Evolutionary conservation across 2,888 invertebrate genomes (phyloP), one percentile per base, ranked within the genome.

Genomic region (Clitarchus hookeri): DNA sequence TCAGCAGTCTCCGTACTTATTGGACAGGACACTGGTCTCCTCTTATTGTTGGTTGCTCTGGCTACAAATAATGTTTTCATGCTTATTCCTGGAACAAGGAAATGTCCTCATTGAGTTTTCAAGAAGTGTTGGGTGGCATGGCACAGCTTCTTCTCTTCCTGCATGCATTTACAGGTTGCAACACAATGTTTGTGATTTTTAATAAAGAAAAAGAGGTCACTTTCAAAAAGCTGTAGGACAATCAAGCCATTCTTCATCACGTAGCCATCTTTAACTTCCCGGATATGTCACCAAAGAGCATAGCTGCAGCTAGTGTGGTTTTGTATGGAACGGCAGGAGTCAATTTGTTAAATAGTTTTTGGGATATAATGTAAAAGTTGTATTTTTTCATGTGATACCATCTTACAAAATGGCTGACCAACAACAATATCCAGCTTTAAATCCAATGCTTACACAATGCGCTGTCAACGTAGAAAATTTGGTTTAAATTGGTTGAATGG

Each of bases 101-200:
- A 85, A 26, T 6, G 19, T 44, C 26, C 44, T 23, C 84, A 85
- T 25, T 26, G 44, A 36, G 48, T 48, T 48, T 48, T n/a, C 85
- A 85, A 82, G 44, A 44, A 79, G 44, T 13, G 9, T 85, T 85
- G 36, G 84, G 85, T 23, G 85, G 9, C 26, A 84, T 13, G 85
- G 16, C 79, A 26, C 79, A 79, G 13, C 27, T 11, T 79, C 79
- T 79, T n/a, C 79, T n/a, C 79, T 27, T 79, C 13, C 13, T 79
- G 23, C 79, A 79, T 16, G 85, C 85, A 85, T n/a, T 85, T 27
- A 85, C 85, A 44, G 85, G 85, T n/a, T 85, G 85, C 36, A 84
- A 85, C 44, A 79, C 25, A 79, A 26, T 84, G 3, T 85, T 84
- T 44, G 85, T 84, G 11, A 53, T 83, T 65, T 85, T 27, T 48